Evolutionary conservation across 2,888 invertebrate genomes (phyloP), one percentile per base, ranked within the genome.

Genomic region (Philopedon plagiatum): DNA sequence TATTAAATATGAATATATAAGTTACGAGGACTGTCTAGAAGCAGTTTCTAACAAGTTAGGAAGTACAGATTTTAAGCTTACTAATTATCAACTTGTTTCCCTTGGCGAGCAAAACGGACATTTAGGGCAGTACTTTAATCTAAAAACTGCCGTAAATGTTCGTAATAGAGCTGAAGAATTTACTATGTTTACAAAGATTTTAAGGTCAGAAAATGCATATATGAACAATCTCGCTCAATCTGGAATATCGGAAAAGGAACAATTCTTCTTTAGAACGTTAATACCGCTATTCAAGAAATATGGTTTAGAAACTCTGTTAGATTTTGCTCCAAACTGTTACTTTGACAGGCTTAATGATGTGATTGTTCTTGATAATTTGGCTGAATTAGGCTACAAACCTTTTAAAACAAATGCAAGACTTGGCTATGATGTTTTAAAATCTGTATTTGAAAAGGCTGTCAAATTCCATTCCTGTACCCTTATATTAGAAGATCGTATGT

Each of bases 331-430:
- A n/a, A n/a, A n/a, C n/a, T n/a, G n/a, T 7, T 29, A 29, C 29
- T 76, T 83, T 5, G 76, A 79, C 1, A 81, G 83, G 32, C 73
- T 78, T 1, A 77, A 79, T 26, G 78, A 85, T 56, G 64, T 82
- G 5, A 68, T 86, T 2, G 79, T 86, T 2, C 81, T 86, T 23
- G 85, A 87, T 72, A 83, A 87, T 54, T 74, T 86, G n/a, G 49
- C 75, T 61, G 13, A 66, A 18, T 0, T 64, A 70, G 44, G 71
- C 15, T 78, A 68, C 46, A 54, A 46, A 18, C 44, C 58, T 23
- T 23, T 65, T 41, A 18, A 64, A 0, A n/a, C 65, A 19, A 21
- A 21, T 26, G 49, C 26, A 11, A 23, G 65, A 1, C 57, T 73
- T n/a, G 73, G 77, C 44, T 69, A 77, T 9, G 58, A 79, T 4